These are phyloP conservation scores for Ptilonorhynchus violaceus DNA, from an alignment of 2,113 vertebrate species.

Conservation along the genomic window DNA sequence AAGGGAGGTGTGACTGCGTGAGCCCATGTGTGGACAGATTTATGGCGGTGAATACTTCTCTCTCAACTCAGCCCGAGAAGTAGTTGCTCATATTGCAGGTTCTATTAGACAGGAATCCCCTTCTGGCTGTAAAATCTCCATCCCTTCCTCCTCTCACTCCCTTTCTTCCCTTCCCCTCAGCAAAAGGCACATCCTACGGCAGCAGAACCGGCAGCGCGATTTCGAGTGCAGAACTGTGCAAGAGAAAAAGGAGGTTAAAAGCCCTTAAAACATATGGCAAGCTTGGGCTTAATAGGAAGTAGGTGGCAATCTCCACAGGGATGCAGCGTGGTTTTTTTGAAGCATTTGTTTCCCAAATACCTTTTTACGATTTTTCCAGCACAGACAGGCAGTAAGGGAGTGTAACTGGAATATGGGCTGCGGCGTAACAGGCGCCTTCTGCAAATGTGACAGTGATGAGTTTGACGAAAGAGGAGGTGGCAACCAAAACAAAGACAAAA, in stretches of 20 bases:
- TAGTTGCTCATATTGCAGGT: neutral
- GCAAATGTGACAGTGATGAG: slow-evolving; percentile 14
- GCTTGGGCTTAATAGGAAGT: slow-evolving; percentile 29
- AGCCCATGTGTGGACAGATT: neutral
- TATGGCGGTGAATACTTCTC: neutral
- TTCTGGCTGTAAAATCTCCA: neutral
- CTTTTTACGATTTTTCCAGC: neutral
- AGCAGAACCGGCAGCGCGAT: neutral
- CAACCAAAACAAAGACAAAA: slow-evolving; percentile 17
- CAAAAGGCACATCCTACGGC: neutral
- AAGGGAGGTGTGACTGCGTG: accelerated
- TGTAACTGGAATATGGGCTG: neutral
- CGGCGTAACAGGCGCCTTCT: neutral
- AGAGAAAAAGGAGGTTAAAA: slow-evolving; percentile 46
- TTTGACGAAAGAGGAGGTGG: slow-evolving; percentile 23
- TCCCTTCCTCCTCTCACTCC: neutral
- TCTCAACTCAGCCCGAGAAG: neutral
- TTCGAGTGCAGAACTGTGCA: neutral
- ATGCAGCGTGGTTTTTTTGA: neutral
- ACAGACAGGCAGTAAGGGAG: neutral
- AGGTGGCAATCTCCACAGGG: slow-evolving; percentile 6
- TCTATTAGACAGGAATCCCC: neutral
- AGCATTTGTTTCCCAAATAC: slow-evolving; percentile 42
- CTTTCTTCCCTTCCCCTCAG: neutral
- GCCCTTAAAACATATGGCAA: slow-evolving; percentile 4